Base-by-base conservation (phyloP, 2,797 vertebrate species). In the Manis javanica region DNA sequence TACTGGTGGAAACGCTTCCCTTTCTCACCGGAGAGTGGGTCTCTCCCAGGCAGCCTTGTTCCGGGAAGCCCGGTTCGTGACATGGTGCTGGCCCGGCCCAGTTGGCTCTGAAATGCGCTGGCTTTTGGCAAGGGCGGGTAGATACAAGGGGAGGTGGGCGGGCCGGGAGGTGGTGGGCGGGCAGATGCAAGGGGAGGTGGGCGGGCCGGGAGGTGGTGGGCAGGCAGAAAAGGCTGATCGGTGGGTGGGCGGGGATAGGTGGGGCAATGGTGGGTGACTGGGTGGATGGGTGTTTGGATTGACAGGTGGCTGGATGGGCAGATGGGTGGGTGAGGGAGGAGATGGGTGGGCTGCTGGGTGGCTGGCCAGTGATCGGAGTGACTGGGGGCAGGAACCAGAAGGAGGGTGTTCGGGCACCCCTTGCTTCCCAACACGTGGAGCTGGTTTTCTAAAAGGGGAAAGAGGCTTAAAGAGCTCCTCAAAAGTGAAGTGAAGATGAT, bases 361-460 rank as follows among this genome's bases (percentile, higher is more conserved):
- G 12, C n/a, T 71, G 18, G 37, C 42, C 68, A 10, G 46, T 10
- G 11, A 9, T 46, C 9, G 15, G 24, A 53, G 4, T n/a, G 1
- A 11, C 46, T 23, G 14, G 51, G 11, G 39, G 10, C 7, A 12
- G 66, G 51, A 46, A 57, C 6, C 11, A 7, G 12, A 37, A 7
- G 7, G 14, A 14, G 57, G 16, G 31, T 74, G 5, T 29, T 10
- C 1, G 0, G 55, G 1, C 19, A 63, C 10, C 13, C 21, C 19
- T 55, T 37, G 23, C n/a, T 81, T 23, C 72, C 1, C 1, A 10
- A n/a, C 37, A 42, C 5, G 12, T 9, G 24, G 66, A 34, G 37
- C 71, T 29, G 34, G 61, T 26, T 46, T 46, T 85, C 42, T 87
- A 4, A 29, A 75, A 19, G 39, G 5, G 16, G 31, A 66, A 18